Base-by-base conservation (phyloP, 2,888 invertebrate genomes). In the Protula sp. region DNA sequence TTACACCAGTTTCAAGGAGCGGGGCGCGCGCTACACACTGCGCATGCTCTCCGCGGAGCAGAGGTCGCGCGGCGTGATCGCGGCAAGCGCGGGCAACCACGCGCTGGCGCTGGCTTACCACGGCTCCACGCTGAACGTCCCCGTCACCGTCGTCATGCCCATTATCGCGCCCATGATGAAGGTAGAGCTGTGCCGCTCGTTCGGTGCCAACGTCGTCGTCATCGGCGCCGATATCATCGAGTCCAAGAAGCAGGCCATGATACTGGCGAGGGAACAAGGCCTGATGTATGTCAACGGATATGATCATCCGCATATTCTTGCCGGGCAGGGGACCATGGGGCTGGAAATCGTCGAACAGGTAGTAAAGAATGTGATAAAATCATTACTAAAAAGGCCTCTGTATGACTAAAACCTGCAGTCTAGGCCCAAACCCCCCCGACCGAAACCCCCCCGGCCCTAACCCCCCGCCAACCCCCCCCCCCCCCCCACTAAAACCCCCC, bases 81-180 rank as follows among this genome's bases (percentile, higher is more conserved):
- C 94, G 0, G 94, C 95, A 0, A 94, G 94, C 0, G 85, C 94
- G 57, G 95, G 95, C 0, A 97, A 95, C 80, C 95, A 97, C 82
- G 94, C 97, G 0, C 87, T 92, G 70, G 89, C 88, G 0, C 82
- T 92, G 53, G 87, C 88, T 67, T 92, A 89, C 77, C 92, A 92
- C 76, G 91, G 91, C 0, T 83, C 85, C 68, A 84, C 85, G 61
- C 83, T 92, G 5, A 83, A 71, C 9, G 74, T 81, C 22, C 75
- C 76, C 1, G 74, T 81, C 26, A 91, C 90, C 0, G 92, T 97
- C 3, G 91, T 97, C n/a, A 95, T 97, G 95, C 95, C 95, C 2
- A 87, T 87, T 47, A 87, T 92, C 0, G 95, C 95, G 0, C 94
- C 95, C 0, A 90, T 97, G 60, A 95, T 95, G 93, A 97, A 95